Percentiles rank a stretch among this genome's conserved stretches.
These are phyloP conservation scores for Sceliomorpha sp. DNA, from an alignment of 2,888 invertebrate species.

Conservation along the genomic window DNA sequence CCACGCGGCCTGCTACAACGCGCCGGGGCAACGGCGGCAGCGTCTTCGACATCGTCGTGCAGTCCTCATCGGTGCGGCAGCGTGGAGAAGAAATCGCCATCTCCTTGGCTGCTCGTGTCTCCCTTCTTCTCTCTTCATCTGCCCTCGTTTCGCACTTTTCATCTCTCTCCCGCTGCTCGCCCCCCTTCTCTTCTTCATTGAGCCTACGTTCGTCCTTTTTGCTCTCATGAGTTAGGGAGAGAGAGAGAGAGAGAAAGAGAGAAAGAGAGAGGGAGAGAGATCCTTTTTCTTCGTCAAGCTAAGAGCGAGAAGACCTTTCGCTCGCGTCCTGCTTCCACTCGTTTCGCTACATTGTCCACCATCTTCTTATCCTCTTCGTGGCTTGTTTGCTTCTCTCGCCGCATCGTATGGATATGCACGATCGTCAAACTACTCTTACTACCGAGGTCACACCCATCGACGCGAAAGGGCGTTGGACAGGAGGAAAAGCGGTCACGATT, in stretches of 20 bases:
- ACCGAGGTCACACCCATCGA: constrained; percentile 71
- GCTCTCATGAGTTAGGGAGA: too few species aligned
- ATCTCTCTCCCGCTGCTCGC: constrained; percentile 10
- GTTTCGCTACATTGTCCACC: constrained; percentile 1
- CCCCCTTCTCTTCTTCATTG: constrained; percentile 14
- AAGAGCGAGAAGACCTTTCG: constrained; percentile 8
- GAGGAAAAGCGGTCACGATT: constrained; percentile 60
- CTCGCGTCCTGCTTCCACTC: constrained; percentile 9
- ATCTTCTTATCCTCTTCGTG: constrained; percentile 27
- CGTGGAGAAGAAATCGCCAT: constrained; percentile 66
- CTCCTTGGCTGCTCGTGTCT: constrained; percentile 49
- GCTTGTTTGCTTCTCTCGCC: constrained; percentile 56
- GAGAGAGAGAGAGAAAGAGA: too few species aligned
- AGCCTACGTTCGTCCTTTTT: too few species aligned
- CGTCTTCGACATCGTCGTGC: constrained; percentile 64
- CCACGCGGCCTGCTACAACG: constrained; percentile 67
- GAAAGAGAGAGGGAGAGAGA: too few species aligned
- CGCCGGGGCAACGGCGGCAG: constrained; percentile 33
- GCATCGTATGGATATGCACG: constrained; percentile 66
- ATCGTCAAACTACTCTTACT: constrained; percentile 67
- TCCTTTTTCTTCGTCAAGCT: constrained; percentile 5
- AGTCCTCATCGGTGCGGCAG: constrained; percentile 61
- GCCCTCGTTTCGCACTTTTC: not conserved
- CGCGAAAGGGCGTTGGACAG: constrained; percentile 64
- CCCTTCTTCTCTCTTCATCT: constrained; percentile 34